Conservation (phyloP, 2,888 invertebrate genomes). For the Branchipolynoe longqiensis region DNA sequence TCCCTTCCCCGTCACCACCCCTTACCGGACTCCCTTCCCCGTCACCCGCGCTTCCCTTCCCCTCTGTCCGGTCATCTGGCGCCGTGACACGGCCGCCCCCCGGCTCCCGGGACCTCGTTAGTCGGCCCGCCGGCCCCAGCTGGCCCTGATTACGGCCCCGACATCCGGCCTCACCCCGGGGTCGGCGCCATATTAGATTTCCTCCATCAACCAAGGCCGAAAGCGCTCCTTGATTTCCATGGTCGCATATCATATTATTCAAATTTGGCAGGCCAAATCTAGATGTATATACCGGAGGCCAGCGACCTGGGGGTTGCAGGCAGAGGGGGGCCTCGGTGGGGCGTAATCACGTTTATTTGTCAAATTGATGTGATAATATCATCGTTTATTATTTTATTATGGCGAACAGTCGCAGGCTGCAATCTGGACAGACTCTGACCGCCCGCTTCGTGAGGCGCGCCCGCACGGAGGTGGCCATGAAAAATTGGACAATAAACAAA, state of each 20-base stretch:
- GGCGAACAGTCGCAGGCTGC: conserved; percentile 58
- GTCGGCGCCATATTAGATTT: conserved; percentile 53
- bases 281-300: conserved; percentile 52
- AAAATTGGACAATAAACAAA: conserved; percentile 58
- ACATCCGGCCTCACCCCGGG: conserved; percentile 42
- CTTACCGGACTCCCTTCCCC: too few relatives aligned
- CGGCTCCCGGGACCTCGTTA: conserved; percentile 53
- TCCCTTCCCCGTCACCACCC: neutral
- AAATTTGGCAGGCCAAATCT: conserved; percentile 54
- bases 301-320: conserved; percentile 37
- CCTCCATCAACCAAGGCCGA: conserved; percentile 40
- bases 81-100: conserved; percentile 11
- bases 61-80: neutral
- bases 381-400: conserved; percentile 61
- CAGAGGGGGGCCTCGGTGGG: neutral
- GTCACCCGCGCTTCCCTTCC: too few relatives aligned
- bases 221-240: conserved; percentile 56
- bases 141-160: conserved; percentile 53
- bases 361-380: conserved; percentile 61
- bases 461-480: conserved; percentile 30
- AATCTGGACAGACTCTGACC: conserved; percentile 57
- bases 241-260: conserved; percentile 58
- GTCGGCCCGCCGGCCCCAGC: conserved; percentile 21
- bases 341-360: conserved; percentile 53
- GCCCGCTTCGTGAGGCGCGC: neutral